Percentiles rank a stretch among this genome's conserved stretches.
phyloP scores from a whole-genome alignment of 2,888 invertebrate genomes.

The Alitta virens region DNA sequence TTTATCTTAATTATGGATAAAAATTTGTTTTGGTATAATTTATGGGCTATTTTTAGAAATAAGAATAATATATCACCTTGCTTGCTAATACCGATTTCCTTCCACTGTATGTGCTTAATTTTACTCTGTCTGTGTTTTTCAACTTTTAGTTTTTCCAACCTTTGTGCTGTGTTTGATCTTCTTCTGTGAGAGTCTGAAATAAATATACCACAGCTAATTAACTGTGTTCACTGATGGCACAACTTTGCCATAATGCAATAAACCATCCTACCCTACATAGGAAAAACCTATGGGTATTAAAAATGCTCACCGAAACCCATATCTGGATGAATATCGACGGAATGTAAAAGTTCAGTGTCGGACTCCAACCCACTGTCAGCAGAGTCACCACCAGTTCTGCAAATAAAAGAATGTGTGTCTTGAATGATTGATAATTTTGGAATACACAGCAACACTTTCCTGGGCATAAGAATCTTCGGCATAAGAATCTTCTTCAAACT shows the following conservation, averaged over 20 bases:
- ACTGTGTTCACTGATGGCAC: constrained; percentile 39
- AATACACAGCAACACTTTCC: no score
- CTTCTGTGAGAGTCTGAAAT: constrained; percentile 62
- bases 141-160: constrained; percentile 84
- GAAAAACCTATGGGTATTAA: no score
- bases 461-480: no score
- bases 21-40: no score
- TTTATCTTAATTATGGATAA: no score
- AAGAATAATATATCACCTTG: no score
- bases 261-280: no score
- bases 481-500: no score
- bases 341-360: constrained; percentile 61
- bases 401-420: constrained; percentile 20
- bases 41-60: no score
- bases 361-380: constrained; percentile 43
- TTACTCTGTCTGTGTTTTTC: constrained; percentile 67
- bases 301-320: constrained; percentile 55
- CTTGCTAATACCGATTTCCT: background rate
- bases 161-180: constrained; percentile 83
- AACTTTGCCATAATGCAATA: no score
- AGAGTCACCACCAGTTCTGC: constrained; percentile 25
- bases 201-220: no score
- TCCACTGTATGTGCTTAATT: constrained; percentile 54
- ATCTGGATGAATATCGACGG: constrained; percentile 75
- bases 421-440: no score